Evolutionary conservation across 1,140 invertebrate species (phyloP), one percentile per base, ranked within the genome.

Genomic region (Medauroidea extradentata): DNA sequence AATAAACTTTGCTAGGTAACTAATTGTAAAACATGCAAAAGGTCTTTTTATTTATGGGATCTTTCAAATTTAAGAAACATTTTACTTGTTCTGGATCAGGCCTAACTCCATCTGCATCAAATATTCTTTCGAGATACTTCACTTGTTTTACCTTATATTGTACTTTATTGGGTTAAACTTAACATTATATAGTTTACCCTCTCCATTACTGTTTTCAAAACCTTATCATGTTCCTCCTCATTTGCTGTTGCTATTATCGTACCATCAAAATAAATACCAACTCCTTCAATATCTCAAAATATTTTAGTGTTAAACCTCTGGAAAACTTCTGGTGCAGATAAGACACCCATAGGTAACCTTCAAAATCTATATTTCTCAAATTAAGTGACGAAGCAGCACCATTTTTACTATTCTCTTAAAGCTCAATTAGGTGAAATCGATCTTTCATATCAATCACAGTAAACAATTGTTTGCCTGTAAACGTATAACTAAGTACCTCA

Each of bases 241-340:
- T 29, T 60, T 34, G 50, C 34, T 2, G 57, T 68, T 27, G 57
- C 58, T 48, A 73, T 62, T 48, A 67, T 62, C 13, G 72, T 46
- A 60, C 70, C 63, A 62, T 72, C 69, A 64, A 71, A 68, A 64
- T 71, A 69, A 19, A 69, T 53, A 8, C 29, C 50, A 19, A 70
- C 63, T 18, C 64, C 65, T 21, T 53, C 24, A 34, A 71, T 65
- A 44, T 66, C 66, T 24, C 63, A 52, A 63, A 72, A 69, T 11
- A 67, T 41, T 59, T 66, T 63, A 51, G 56, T 42, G 1, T 59
- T 64, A 34, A 34, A 34, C 29, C 29, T 34, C 29, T 34, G 29
- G 11, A 34, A 34, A 4, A 34, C 11, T 11, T 34, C 29, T 34
- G 29, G 11, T 34, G 29, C 29, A 34, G 29, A 34, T 34, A 11